Conservation (phyloP, 2,888 invertebrate species). For the Epinotia ramella region DNA sequence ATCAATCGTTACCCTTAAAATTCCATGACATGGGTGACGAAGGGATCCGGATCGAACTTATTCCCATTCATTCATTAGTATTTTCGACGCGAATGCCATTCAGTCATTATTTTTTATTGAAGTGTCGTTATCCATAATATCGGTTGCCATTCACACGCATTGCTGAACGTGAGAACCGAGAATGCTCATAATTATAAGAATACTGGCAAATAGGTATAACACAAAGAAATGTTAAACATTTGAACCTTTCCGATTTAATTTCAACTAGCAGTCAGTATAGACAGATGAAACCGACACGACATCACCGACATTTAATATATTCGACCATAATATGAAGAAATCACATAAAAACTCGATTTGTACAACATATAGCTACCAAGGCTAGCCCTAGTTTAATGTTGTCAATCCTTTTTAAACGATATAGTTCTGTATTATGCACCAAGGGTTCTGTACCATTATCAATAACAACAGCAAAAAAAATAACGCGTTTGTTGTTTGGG, state of each 20-base stretch:
- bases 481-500: too few species aligned
- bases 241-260: not conserved
- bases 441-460: too few species aligned
- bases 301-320: too few species aligned
- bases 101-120: constrained; percentile 37
- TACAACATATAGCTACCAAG: too few species aligned
- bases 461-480: too few species aligned
- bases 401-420: too few species aligned
- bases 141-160: constrained; percentile 13
- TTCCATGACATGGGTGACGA: not conserved
- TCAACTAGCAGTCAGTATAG: too few species aligned
- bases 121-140: constrained; percentile 13
- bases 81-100: constrained; percentile 33
- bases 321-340: too few species aligned
- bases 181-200: not conserved
- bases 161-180: not conserved
- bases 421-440: too few species aligned
- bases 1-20: not conserved
- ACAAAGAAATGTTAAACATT: not conserved
- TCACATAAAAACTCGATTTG: too few species aligned
- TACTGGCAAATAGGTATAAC: not conserved
- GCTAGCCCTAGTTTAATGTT: too few species aligned
- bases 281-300: too few species aligned
- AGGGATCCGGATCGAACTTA: not conserved
- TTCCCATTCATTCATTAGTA: constrained; percentile 22